Evolutionary conservation across 1,140 invertebrate genomes (phyloP).

Genomic region (Drosophila cardini): DNA sequence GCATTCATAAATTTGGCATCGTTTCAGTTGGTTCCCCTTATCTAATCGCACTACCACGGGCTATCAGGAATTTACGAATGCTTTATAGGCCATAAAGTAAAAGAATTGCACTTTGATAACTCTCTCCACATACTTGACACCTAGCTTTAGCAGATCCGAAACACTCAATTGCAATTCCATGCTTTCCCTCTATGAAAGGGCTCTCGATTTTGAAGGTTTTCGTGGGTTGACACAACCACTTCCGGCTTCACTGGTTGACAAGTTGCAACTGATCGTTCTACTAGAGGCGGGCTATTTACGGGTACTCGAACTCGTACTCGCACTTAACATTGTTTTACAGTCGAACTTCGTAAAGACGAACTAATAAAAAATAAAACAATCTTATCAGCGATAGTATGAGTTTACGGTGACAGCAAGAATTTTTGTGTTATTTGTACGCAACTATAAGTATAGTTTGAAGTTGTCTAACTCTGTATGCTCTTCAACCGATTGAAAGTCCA

Average conservation of each 20-base stretch:
- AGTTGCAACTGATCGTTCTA: conserved; percentile 60
- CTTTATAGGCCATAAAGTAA: not conserved
- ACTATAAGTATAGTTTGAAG: too few relatives aligned
- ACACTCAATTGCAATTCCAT: conserved; percentile 64
- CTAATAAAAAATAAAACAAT: not conserved
- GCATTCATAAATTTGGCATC: conserved; percentile 10
- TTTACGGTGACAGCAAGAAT: too few relatives aligned
- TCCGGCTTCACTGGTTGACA: conserved; percentile 58
- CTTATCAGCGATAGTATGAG: too few relatives aligned
- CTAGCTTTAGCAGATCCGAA: conserved; percentile 61
- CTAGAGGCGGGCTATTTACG: conserved; percentile 34
- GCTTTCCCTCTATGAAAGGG: not conserved
- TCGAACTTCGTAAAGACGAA: not conserved
- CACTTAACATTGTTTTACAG: not conserved
- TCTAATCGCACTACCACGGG: conserved; percentile 29
- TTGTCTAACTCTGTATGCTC: too few relatives aligned
- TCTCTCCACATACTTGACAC: conserved; percentile 62
- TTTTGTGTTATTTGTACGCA: too few relatives aligned
- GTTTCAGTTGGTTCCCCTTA: conserved; percentile 26
- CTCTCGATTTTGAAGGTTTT: not conserved
- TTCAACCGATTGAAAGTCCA: too few relatives aligned
- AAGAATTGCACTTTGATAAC: not conserved
- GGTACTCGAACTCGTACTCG: conserved; percentile 1
- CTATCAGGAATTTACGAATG: not conserved
- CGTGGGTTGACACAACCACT: conserved; percentile 43